A percentile compares a stretch with the other conserved stretches of the same genome.
phyloP scores from a whole-genome alignment of 2,888 invertebrate species.

The Tillus elongatus region DNA sequence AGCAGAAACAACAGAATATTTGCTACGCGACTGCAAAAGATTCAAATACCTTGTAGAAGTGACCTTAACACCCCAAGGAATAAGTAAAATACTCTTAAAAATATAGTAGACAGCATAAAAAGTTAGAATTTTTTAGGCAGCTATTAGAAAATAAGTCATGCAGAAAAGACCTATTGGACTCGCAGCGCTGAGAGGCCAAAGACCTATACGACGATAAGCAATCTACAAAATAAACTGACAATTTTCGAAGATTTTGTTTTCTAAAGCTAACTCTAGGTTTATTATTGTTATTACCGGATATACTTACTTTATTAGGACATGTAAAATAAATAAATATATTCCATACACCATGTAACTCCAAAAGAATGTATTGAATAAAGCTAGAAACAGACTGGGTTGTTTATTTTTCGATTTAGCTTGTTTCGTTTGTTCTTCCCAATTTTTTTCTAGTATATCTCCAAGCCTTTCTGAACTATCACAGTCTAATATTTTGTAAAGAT shows the following conservation, averaged over 20 bases:
- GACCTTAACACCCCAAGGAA: too few relatives aligned
- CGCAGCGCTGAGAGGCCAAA: too few relatives aligned
- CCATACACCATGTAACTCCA: conserved; percentile 22
- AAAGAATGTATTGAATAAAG: conserved; percentile 20
- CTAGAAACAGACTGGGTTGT: conserved; percentile 23
- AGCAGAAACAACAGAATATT: too few relatives aligned
- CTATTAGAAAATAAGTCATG: too few relatives aligned
- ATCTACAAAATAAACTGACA: neutral
- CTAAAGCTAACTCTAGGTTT: neutral
- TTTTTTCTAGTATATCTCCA: conserved; percentile 52
- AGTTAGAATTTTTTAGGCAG: too few relatives aligned
- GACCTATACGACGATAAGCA: too few relatives aligned
- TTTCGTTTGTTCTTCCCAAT: conserved; percentile 36
- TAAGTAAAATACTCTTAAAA: too few relatives aligned
- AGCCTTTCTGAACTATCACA: conserved; percentile 53
- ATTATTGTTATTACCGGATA: neutral
- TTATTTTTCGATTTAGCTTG: conserved; percentile 17
- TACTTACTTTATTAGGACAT: conserved; percentile 22
- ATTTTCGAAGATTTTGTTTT: neutral
- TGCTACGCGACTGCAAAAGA: too few relatives aligned
- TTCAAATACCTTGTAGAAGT: too few relatives aligned
- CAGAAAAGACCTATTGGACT: too few relatives aligned
- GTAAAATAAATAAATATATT: conserved; percentile 19
- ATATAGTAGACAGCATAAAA: too few relatives aligned
- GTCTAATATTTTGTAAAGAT: conserved; percentile 53